Conservation (phyloP, 1,140 invertebrate species). For the Globodera rostochiensis region DNA sequence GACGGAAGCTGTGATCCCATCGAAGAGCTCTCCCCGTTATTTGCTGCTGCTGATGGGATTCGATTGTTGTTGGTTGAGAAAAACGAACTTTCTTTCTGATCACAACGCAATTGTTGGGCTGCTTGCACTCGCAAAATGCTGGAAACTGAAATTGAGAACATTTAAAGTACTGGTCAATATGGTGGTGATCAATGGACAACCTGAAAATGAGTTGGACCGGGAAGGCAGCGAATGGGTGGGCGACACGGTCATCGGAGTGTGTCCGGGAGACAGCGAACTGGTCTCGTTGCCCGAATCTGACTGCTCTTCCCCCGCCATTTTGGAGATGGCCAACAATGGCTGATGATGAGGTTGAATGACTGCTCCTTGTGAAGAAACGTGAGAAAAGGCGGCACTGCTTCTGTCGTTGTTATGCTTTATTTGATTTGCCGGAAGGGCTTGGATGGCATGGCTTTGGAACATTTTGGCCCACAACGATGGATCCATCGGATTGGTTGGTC, state of each 20-base stretch:
- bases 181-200: not conserved
- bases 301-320: constrained; percentile 4
- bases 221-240: constrained; percentile 38
- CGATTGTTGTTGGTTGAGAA: not conserved
- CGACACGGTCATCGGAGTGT: constrained; percentile 33
- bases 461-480: constrained; percentile 17
- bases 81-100: not conserved
- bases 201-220: constrained; percentile 32
- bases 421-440: not conserved
- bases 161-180: not conserved
- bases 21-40: no score
- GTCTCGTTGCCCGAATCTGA: constrained; percentile 40
- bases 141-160: constrained; percentile 1
- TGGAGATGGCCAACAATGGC: not conserved
- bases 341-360: not conserved
- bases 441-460: constrained; percentile 9
- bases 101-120: not conserved
- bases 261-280: constrained; percentile 36
- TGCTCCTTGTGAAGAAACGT: not conserved
- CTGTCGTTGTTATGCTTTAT: constrained; percentile 15
- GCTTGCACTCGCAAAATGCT: constrained; percentile 11
- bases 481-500: not conserved
- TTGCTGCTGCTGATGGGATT: no score
- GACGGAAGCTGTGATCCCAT: no score
- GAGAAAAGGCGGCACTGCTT: not conserved